Percentiles rank a stretch among this genome's conserved stretches.
These are phyloP conservation scores for Bradynema listronoti DNA, from an alignment of 1,140 invertebrate species.

Conservation along the genomic window DNA sequence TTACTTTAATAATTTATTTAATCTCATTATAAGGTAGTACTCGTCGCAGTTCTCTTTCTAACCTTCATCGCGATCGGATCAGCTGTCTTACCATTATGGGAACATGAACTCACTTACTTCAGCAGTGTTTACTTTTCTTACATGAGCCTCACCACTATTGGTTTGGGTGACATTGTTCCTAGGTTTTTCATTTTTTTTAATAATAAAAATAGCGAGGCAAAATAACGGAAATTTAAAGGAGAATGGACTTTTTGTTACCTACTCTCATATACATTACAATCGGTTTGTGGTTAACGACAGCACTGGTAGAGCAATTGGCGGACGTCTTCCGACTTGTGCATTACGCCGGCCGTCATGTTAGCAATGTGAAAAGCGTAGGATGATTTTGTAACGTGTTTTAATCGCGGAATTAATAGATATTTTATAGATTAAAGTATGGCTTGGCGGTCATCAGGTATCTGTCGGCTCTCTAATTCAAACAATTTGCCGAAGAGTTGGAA, in stretches of 20 bases:
- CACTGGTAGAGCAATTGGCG: slow-evolving; percentile 49
- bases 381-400: too few species aligned
- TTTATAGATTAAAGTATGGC: slow-evolving; percentile 52
- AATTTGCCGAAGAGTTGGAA: slow-evolving; percentile 47
- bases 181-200: slow-evolving; percentile 7
- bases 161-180: slow-evolving; percentile 51
- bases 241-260: slow-evolving; percentile 52
- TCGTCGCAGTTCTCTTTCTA: slow-evolving; percentile 45
- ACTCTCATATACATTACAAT: slow-evolving; percentile 54
- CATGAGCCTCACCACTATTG: slow-evolving; percentile 52
- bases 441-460: slow-evolving; percentile 43
- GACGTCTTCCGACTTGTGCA: slow-evolving; percentile 53
- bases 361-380: slow-evolving; percentile 47
- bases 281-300: slow-evolving; percentile 52
- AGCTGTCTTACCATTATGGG: slow-evolving; percentile 50
- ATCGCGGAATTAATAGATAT: too few species aligned
- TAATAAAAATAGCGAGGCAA: background rate
- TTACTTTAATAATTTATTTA: slow-evolving; percentile 11
- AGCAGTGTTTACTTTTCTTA: slow-evolving; percentile 55
- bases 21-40: slow-evolving; percentile 39
- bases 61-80: slow-evolving; percentile 49
- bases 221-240: slow-evolving; percentile 9
- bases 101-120: slow-evolving; percentile 49
- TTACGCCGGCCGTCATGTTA: slow-evolving; percentile 52
- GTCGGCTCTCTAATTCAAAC: slow-evolving; percentile 50